Percentiles rank a stretch among this genome's conserved stretches.
Evolutionary conservation across 2,797 vertebrate genomes (phyloP).

Genomic region (Myripristis murdjan): DNA sequence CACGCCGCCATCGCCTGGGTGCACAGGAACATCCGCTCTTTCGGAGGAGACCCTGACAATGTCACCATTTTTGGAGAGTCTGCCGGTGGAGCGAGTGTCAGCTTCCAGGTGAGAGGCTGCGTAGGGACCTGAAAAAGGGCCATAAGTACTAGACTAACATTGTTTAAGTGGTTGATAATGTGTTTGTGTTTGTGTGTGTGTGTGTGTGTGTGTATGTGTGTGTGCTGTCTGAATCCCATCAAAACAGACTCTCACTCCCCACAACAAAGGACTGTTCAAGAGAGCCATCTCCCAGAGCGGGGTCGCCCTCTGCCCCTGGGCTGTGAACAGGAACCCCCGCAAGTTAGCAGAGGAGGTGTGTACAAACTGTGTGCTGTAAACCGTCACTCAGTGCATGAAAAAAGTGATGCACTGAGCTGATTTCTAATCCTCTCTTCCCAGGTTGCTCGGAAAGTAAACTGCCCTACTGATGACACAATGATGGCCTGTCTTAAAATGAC

Average conservation of each 20-base stretch:
- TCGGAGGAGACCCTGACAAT: slow-evolving; percentile 90
- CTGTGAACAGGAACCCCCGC: slow-evolving; percentile 85
- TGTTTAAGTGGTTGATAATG: neutral
- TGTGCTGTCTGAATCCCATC: too few species aligned
- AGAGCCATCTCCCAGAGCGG: slow-evolving; percentile 92
- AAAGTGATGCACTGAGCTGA: neutral
- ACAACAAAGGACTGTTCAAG: slow-evolving; percentile 88
- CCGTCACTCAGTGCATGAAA: too few species aligned
- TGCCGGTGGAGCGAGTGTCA: slow-evolving; percentile 86
- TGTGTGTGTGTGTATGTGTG: slow-evolving; percentile 3
- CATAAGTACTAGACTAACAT: neutral
- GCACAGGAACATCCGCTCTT: slow-evolving; percentile 89
- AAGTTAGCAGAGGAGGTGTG: slow-evolving; percentile 82
- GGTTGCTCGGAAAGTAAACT: slow-evolving; percentile 78
- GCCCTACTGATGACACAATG: slow-evolving; percentile 77
- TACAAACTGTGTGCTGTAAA: too few species aligned
- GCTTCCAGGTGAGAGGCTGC: slow-evolving; percentile 89
- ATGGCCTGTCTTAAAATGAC: slow-evolving; percentile 82
- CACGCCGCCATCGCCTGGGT: slow-evolving; percentile 92
- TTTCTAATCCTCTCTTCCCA: slow-evolving; percentile 5
- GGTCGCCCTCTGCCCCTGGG: slow-evolving; percentile 84
- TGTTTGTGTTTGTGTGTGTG: neutral
- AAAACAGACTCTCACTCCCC: slow-evolving; percentile 82
- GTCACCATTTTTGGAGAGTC: slow-evolving; percentile 92
- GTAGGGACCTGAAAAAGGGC: slow-evolving; percentile 33